Evolutionary conservation across 2,113 vertebrate species (phyloP).

Genomic region (Hucho hucho): DNA sequence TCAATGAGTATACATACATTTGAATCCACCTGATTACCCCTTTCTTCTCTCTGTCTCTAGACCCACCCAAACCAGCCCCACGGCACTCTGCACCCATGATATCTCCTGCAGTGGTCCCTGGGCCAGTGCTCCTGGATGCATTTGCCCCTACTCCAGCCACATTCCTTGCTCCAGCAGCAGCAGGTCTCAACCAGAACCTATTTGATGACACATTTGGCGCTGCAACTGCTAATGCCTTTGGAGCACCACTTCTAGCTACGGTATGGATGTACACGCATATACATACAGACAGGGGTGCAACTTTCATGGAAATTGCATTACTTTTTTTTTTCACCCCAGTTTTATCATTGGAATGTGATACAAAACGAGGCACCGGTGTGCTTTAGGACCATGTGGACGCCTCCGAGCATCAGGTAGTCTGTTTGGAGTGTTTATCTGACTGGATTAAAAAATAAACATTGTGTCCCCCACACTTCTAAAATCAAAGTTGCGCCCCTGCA

Average conservation of each 20-base stretch:
- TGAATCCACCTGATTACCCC: background rate
- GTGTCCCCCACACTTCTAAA: no score
- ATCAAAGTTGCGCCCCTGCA: background rate
- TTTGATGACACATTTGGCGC: conserved; percentile 82
- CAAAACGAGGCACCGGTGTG: no score
- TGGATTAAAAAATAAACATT: no score
- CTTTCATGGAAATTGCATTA: no score
- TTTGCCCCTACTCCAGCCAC: conserved; percentile 48
- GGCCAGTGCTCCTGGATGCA: conserved; percentile 48
- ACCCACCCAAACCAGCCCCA: conserved; percentile 67
- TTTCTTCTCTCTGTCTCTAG: conserved; percentile 57
- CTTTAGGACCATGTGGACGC: no score
- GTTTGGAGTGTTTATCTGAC: no score
- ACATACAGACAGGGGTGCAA: no score
- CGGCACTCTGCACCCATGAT: conserved; percentile 34
- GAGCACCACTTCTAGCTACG: conserved; percentile 54
- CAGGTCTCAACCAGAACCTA: conserved; percentile 45
- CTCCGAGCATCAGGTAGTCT: no score
- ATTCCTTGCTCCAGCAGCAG: conserved; percentile 31
- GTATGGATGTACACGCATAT: conserved; percentile 63
- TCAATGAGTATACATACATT: background rate
- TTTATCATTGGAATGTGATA: no score
- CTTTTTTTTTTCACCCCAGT: no score
- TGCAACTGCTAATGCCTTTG: conserved; percentile 66
- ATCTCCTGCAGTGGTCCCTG: conserved; percentile 38